These are phyloP conservation scores for Agelas oroides DNA, from an alignment of 37 sponge, comb jelly and placozoan genomes.

Conservation along the genomic window DNA sequence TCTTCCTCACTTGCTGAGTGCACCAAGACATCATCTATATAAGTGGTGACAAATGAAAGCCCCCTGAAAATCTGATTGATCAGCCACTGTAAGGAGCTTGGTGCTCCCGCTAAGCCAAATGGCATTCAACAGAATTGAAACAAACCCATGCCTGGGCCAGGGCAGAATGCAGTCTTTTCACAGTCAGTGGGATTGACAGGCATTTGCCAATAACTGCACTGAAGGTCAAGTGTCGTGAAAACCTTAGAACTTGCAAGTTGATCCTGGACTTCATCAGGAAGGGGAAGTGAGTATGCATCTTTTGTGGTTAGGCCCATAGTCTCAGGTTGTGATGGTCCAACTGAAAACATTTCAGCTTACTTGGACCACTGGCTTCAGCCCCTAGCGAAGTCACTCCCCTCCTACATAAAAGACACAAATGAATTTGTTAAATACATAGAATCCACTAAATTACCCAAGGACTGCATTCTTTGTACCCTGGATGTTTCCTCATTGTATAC, in stretches of 20 bases:
- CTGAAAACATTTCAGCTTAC: no score
- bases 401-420: no score
- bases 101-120: slow-evolving; percentile 63
- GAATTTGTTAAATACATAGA: no score
- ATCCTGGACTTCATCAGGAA: slow-evolving; percentile 72
- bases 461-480: no score
- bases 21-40: slow-evolving; percentile 58
- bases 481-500: no score
- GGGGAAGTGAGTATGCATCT: slow-evolving; percentile 71
- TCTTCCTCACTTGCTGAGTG: slow-evolving; percentile 15
- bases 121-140: slow-evolving; percentile 63
- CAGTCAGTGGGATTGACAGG: slow-evolving; percentile 54
- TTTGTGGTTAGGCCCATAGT: no score
- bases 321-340: no score
- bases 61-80: slow-evolving; percentile 63
- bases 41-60: slow-evolving; percentile 54
- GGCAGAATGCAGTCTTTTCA: slow-evolving; percentile 62
- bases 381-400: no score
- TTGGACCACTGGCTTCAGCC: no score
- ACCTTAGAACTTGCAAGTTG: slow-evolving; percentile 54
- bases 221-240: slow-evolving; percentile 61
- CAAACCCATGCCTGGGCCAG: slow-evolving; percentile 75
- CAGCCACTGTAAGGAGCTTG: slow-evolving; percentile 65
- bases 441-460: no score
- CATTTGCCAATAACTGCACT: slow-evolving; percentile 73